Evolutionary conservation across 2,888 invertebrate species (phyloP), one percentile per base, ranked within the genome.

Genomic region (Cosmorhoe ocellata): DNA sequence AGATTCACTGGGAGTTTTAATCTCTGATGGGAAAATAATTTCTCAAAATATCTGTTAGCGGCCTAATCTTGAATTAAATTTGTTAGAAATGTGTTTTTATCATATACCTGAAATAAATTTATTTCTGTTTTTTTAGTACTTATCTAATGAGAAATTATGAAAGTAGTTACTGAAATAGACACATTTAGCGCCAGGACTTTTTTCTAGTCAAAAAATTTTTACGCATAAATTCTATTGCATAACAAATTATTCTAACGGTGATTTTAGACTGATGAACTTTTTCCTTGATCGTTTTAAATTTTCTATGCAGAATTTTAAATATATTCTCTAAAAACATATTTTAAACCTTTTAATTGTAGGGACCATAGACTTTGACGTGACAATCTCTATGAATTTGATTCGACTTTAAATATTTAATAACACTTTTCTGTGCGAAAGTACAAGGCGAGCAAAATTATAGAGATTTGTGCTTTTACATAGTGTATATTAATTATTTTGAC

Each of bases 291-390:
- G 66, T 74, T 75, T 71, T 66, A 61, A 63, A 60, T 66, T 63
- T 70, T 68, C 64, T 68, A 71, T 58, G 59, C 63, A 63, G 64
- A 70, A 67, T 73, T 74, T 61, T 65, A 67, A 71, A 67, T 69
- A 71, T 58, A 69, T 71, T 65, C 67, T 72, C 64, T 66, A 75
- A 75, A 71, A 74, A 34, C 69, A 73, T 73, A 61, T 65, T 60
- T 66, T 51, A 52, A 73, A 73, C 64, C 57, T 67, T 74, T 77
- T 73, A 61, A 79, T 74, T 76, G 81, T 86, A 85, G 87, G 87
- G 86, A 86, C 87, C 87, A 87, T 86, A 86, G 86, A 79, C 63
- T 67, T 71, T 70, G 72, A 72, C 66, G 61, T 59, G 61, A 68
- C 63, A 57, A 63, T 71, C 71, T 75, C 67, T 77, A 67, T 79